Evolutionary conservation across 2,797 vertebrate species (phyloP).

Genomic region (Ciconia nigra): DNA sequence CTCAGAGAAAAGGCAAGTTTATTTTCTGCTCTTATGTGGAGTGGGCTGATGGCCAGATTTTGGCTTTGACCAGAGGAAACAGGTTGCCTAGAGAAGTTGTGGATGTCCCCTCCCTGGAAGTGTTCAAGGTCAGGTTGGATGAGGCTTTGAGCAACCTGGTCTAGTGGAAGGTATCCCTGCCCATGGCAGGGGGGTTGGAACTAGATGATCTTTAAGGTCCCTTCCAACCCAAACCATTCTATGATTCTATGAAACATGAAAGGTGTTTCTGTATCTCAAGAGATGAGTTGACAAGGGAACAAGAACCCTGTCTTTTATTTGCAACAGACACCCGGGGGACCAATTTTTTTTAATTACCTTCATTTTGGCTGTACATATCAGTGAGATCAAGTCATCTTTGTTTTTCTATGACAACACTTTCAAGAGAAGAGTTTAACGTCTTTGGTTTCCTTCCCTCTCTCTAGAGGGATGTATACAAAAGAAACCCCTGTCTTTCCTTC

Average conservation of each 20-base stretch:
- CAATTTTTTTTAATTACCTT: not conserved
- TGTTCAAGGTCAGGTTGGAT: not conserved
- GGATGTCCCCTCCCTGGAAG: not conserved
- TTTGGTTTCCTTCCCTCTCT: not conserved
- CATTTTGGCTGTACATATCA: not conserved
- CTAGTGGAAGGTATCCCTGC: not conserved
- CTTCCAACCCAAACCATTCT: not conserved
- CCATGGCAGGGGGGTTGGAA: not conserved
- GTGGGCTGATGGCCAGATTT: not conserved
- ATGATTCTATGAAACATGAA: not conserved
- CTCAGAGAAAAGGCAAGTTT: not conserved
- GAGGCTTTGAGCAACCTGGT: not conserved
- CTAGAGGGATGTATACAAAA: not conserved
- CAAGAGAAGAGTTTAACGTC: not conserved
- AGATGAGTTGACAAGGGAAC: not conserved
- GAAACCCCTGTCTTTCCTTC: not conserved
- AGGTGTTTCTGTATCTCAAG: not conserved
- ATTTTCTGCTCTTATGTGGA: not conserved
- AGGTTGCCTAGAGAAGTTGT: not conserved
- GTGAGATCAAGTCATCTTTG: not conserved
- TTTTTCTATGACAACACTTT: not conserved
- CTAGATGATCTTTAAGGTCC: not conserved
- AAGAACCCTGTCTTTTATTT: not conserved
- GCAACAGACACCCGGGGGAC: too few species aligned
- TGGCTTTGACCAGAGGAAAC: not conserved